phyloP scores from a whole-genome alignment of 2,888 invertebrate genomes.

The Hirtodrosophila duncani region DNA sequence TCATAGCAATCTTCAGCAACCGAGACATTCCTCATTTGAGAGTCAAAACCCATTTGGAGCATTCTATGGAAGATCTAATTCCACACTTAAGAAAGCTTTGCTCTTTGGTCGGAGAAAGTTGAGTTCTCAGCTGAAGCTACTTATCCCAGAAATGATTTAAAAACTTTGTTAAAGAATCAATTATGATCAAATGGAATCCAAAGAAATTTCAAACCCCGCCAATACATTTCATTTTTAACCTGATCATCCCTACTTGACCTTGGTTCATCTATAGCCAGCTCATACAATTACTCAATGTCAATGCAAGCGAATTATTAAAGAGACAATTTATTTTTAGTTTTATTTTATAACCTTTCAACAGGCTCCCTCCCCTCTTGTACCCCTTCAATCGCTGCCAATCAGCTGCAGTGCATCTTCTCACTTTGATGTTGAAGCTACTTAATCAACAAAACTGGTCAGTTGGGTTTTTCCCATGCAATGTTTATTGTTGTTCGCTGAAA shows the following conservation, averaged over 20 bases:
- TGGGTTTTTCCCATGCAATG: conserved; percentile 50
- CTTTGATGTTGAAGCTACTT: too few species aligned
- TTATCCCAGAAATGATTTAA: too few species aligned
- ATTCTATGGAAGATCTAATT: too few species aligned
- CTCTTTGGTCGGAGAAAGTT: too few species aligned
- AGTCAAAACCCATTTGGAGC: too few species aligned
- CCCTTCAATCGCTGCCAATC: neutral
- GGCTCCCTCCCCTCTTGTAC: neutral
- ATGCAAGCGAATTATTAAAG: conserved; percentile 14
- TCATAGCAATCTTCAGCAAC: too few species aligned
- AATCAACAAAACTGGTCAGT: conserved; percentile 49
- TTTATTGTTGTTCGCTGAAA: conserved; percentile 26
- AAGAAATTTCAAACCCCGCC: neutral
- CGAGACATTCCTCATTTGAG: too few species aligned
- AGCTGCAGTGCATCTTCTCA: neutral
- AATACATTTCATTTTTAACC: too few species aligned
- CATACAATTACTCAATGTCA: conserved; percentile 4
- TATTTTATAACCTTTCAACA: conserved; percentile 7
- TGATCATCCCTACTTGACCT: conserved; percentile 8
- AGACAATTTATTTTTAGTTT: conserved; percentile 10
- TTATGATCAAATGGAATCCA: neutral
- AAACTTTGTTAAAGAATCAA: too few species aligned
- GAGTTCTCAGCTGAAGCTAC: too few species aligned
- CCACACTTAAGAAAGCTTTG: too few species aligned
- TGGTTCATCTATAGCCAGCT: conserved; percentile 11